Evolutionary conservation across 2,888 invertebrate species (phyloP), one percentile per base, ranked within the genome.

Genomic region (Buathra laborator): DNA sequence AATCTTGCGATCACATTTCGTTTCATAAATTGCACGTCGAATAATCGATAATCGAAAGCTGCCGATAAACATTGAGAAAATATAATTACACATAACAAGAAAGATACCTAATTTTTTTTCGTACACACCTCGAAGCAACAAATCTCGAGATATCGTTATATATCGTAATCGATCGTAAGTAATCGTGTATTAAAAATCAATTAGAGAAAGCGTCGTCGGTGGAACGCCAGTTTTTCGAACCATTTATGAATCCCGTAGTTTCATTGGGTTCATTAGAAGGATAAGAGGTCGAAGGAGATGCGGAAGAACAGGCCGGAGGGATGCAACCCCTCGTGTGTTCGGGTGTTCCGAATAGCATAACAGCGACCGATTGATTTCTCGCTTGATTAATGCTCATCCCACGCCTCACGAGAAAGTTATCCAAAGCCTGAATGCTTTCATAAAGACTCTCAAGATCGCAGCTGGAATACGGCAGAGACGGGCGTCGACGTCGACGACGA

Each of bases 341-440:
- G 0, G 91, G 90, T 0, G 90, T 91, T 0, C 89, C 90, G 29
- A 90, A 92, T 16, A 90, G 70, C 87, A 88, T 89, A 51, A 88
- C 86, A 9, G 88, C 85, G 24, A 88, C 81, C 14, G 87, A 84
- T 14, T 88, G 87, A 72, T 86, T 87, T 68, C 76, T 78, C 4
- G 74, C 32, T 5, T 83, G 80, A 70, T 70, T 85, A 3, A 85
- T 16, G 7, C 29, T 48, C n/a, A 64, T 75, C 6, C 53, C 86
- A 10, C 87, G 86, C 51, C 84, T 87, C 0, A 91, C 90, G 5
- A 94, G 74, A 64, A 92, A 92, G 0, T 88, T 87, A 59, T 93
- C 93, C 3, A 93, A 83, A 6, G 89, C 87, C 53, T 88, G 90
- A 51, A 93, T 91, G 24, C 92, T 90, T 56, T 93, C 92, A 83